phyloP scores from a whole-genome alignment of 2,888 invertebrate genomes.

The Chymomyza caudatula region DNA sequence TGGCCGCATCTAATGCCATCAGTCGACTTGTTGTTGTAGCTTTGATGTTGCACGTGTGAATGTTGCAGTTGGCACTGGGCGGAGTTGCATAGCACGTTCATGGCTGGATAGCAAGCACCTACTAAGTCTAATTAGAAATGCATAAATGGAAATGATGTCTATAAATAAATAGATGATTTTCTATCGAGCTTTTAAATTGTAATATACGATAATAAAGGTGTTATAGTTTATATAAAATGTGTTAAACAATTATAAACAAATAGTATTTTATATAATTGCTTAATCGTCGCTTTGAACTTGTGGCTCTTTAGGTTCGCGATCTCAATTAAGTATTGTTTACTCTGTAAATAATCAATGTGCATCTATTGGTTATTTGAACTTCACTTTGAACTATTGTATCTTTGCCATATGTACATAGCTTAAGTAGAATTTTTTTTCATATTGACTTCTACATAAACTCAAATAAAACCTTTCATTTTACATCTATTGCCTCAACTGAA shows the following conservation, averaged over 20 bases:
- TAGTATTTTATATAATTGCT: background rate
- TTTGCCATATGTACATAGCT: too few species aligned
- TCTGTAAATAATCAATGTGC: too few species aligned
- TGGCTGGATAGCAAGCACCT: constrained; percentile 26
- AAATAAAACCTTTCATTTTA: too few species aligned
- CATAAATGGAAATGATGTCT: constrained; percentile 60
- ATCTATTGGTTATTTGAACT: too few species aligned
- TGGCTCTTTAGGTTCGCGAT: background rate
- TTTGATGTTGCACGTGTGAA: constrained; percentile 57
- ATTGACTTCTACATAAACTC: too few species aligned
- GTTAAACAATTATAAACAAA: background rate
- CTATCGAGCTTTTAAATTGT: background rate
- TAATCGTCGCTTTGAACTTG: background rate
- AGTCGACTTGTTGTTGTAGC: constrained; percentile 10
- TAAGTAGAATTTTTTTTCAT: too few species aligned
- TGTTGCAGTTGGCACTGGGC: constrained; percentile 41
- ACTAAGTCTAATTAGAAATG: constrained; percentile 57
- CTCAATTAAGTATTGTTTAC: too few species aligned
- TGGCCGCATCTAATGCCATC: background rate
- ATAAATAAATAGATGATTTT: constrained; percentile 48
- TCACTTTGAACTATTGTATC: too few species aligned
- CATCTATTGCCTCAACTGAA: too few species aligned
- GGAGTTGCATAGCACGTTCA: constrained; percentile 30
- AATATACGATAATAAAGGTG: background rate
- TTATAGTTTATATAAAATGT: background rate